phyloP scores from a whole-genome alignment of 1,140 invertebrate genomes.

The Diabrotica virgifera region DNA sequence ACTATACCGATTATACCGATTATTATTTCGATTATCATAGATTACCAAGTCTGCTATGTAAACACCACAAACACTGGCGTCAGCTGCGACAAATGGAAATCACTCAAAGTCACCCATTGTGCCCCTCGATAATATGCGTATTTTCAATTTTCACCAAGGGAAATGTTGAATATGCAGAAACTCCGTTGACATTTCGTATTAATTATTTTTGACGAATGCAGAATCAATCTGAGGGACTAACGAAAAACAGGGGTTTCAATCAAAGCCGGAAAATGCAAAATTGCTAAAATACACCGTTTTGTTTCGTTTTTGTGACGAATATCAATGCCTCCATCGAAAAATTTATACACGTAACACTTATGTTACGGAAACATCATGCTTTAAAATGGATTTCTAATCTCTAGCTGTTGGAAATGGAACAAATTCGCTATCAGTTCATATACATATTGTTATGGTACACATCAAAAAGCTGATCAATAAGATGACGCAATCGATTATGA shows the following conservation, averaged over 20 bases:
- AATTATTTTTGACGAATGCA: constrained; percentile 3
- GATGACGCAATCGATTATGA: no score
- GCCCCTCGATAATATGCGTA: background rate
- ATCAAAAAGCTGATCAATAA: no score
- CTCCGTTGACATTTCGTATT: background rate
- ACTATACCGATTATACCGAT: background rate
- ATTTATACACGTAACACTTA: no score
- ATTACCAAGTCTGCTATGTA: background rate
- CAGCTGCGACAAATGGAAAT: background rate
- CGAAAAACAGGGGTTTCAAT: background rate
- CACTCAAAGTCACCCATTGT: constrained; percentile 2
- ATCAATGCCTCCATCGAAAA: no score
- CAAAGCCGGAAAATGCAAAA: background rate
- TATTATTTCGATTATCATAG: background rate
- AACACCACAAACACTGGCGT: background rate
- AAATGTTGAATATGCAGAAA: constrained; percentile 1
- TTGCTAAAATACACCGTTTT: no score
- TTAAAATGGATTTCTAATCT: no score
- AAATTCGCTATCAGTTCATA: no score
- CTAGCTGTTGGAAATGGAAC: no score
- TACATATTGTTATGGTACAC: no score
- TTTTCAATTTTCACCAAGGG: background rate
- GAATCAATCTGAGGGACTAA: background rate
- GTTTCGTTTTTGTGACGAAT: no score
- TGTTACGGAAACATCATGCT: no score